A percentile compares a stretch with the other conserved stretches of the same genome.
These are phyloP conservation scores for Tautogolabrus adspersus DNA, from an alignment of 2,113 vertebrate genomes.

Conservation along the genomic window DNA sequence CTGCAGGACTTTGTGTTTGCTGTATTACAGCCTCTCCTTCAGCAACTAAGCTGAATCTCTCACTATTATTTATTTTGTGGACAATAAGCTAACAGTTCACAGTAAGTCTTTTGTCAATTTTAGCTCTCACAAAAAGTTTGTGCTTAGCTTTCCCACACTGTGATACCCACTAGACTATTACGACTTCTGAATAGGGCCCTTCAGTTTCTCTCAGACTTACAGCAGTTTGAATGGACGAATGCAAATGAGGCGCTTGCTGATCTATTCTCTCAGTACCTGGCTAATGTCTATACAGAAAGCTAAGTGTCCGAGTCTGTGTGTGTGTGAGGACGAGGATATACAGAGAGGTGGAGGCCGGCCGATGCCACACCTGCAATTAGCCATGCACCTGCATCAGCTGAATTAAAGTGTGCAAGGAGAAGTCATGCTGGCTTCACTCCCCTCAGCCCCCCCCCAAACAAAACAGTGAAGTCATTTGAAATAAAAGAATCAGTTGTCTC, in stretches of 20 bases:
- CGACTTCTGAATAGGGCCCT: slow-evolving; percentile 94
- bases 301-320: slow-evolving; percentile 65
- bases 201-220: slow-evolving; percentile 90
- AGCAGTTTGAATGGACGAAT: slow-evolving; percentile 92
- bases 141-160: slow-evolving; percentile 92
- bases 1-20: slow-evolving; percentile 1
- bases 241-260: slow-evolving; percentile 92
- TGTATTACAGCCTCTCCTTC: slow-evolving; percentile 24
- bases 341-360: slow-evolving; percentile 78
- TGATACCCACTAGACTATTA: slow-evolving; percentile 91
- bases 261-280: slow-evolving; percentile 94
- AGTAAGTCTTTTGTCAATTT: slow-evolving; percentile 84
- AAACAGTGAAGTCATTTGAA: slow-evolving; percentile 80
- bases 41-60: slow-evolving; percentile 77
- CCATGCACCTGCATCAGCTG: slow-evolving; percentile 92
- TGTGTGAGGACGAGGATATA: slow-evolving; percentile 17
- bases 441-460: slow-evolving; percentile 67
- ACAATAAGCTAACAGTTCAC: slow-evolving; percentile 77
- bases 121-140: slow-evolving; percentile 58
- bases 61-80: slow-evolving; percentile 51
- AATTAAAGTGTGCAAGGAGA: slow-evolving; percentile 81
- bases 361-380: slow-evolving; percentile 95
- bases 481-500: slow-evolving; percentile 77
- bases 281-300: slow-evolving; percentile 89
- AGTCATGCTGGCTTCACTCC: slow-evolving; percentile 72